Percentiles rank a stretch among this genome's conserved stretches.
These are phyloP conservation scores for Porites lutea DNA, from an alignment of 64 coral and sea anemone genomes.

Conservation along the genomic window DNA sequence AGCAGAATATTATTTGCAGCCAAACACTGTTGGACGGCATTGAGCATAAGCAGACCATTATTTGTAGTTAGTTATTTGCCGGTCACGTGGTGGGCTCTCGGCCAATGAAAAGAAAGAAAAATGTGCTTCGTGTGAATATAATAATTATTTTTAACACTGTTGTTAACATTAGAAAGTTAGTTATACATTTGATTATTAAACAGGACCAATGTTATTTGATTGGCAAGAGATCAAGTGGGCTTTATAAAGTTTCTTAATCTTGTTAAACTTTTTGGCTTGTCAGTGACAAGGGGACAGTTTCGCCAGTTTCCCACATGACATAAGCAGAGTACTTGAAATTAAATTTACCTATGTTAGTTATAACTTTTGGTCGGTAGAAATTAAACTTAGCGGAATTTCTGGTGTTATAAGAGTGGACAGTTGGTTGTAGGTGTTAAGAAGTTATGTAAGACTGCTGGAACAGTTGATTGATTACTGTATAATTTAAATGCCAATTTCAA, in stretches of 20 bases:
- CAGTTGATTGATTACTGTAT: conserved; percentile 1
- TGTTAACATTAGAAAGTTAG: background rate
- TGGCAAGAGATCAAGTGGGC: conserved; percentile 1
- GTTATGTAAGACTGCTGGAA: background rate
- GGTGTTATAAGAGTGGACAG: background rate
- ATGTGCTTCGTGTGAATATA: no score
- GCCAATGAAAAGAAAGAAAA: no score
- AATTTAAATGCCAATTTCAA: conserved; percentile 4
- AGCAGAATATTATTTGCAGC: no score
- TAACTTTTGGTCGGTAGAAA: conserved; percentile 6
- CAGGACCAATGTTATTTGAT: background rate
- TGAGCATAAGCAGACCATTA: no score
- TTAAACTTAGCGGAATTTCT: conserved; percentile 6
- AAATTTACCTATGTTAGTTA: conserved; percentile 17
- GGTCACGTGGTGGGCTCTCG: no score
- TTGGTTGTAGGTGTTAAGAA: background rate
- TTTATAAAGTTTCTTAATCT: conserved; percentile 3
- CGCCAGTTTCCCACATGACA: background rate
- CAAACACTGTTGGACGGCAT: no score
- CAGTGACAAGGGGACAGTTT: conserved; percentile 18
- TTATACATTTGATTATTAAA: background rate
- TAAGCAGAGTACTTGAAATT: conserved; percentile 1
- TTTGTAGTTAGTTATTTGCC: no score
- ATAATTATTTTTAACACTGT: background rate
- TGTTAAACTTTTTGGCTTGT: background rate